Evolutionary conservation across 2,113 vertebrate genomes (phyloP), one percentile per base, ranked within the genome.

Genomic region (Ceyx melanurus): DNA sequence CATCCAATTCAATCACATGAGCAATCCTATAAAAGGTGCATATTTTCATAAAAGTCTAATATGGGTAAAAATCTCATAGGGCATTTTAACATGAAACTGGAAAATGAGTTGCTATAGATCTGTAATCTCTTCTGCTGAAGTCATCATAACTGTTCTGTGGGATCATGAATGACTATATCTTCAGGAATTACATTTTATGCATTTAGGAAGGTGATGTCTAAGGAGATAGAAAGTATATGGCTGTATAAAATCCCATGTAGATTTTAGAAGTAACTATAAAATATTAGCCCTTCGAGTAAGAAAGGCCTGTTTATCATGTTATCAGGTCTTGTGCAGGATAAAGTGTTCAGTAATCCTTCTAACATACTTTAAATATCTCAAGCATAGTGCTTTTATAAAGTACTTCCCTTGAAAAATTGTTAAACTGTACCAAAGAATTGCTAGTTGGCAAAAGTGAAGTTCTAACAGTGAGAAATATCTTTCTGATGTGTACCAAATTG

Each of bases 41-140:
- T 95, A 96, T 94, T 94, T 96, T 96, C 95, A 96, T 95, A 96
- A 91, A 96, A 95, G 84, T 90, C 92, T 95, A 96, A 96, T 92
- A 93, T 86, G 54, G 68, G 86, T 94, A 95, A 94, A 92, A 96
- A 95, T 91, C 92, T 92, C 93, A 93, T 93, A 96, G 91, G 83
- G 86, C 93, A 90, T 95, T 96, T 94, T 96, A 96, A 75, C 76
- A 93, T 95, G 87, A 85, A 91, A 93, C 72, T 77, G 83, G 92
- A 95, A 94, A 95, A 94, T 86, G 93, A 95, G 84, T 91, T 93
- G 92, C 82, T 79, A 51, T 77, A 86, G 93, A 94, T 92, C 74
- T 86, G 86, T 95, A 93, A 93, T 92, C 80, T 91, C 94, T 91
- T 96, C 91, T 96, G 92, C 96, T 96, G 92, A 96, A 96, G 91